Evolutionary conservation across 1,140 invertebrate genomes (phyloP).

Genomic region (Popillia japonica): DNA sequence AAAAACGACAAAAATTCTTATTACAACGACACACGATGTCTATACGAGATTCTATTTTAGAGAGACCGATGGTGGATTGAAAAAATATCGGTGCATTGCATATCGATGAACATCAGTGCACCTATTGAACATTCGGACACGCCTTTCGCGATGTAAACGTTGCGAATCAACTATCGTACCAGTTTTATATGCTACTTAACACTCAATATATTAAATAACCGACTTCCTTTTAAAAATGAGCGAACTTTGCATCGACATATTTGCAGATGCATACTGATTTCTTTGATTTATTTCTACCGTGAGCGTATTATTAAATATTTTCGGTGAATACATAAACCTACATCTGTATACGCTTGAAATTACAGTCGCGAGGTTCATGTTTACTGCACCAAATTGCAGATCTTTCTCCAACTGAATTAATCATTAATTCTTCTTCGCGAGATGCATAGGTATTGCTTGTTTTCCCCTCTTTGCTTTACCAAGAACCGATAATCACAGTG

Average conservation of each 20-base stretch:
- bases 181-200: too few species aligned
- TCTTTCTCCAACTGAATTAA: constrained; percentile 27
- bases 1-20: too few species aligned
- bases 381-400: constrained; percentile 20
- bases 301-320: not conserved
- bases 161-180: too few species aligned
- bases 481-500: constrained; percentile 23
- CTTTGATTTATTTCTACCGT: not conserved
- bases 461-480: not conserved
- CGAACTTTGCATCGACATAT: not conserved
- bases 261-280: not conserved
- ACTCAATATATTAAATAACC: not conserved
- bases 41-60: too few species aligned
- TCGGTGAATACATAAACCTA: constrained; percentile 12
- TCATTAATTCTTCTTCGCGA: constrained; percentile 15
- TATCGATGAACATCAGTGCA: too few species aligned
- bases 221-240: not conserved
- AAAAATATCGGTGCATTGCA: too few species aligned
- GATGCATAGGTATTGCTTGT: not conserved
- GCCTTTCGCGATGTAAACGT: too few species aligned
- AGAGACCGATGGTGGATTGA: too few species aligned
- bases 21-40: too few species aligned
- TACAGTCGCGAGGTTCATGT: not conserved
- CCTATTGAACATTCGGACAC: too few species aligned
- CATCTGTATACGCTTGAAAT: not conserved